Evolutionary conservation across 1,140 invertebrate genomes (phyloP).

Genomic region (Rhyzopertha dominica): DNA sequence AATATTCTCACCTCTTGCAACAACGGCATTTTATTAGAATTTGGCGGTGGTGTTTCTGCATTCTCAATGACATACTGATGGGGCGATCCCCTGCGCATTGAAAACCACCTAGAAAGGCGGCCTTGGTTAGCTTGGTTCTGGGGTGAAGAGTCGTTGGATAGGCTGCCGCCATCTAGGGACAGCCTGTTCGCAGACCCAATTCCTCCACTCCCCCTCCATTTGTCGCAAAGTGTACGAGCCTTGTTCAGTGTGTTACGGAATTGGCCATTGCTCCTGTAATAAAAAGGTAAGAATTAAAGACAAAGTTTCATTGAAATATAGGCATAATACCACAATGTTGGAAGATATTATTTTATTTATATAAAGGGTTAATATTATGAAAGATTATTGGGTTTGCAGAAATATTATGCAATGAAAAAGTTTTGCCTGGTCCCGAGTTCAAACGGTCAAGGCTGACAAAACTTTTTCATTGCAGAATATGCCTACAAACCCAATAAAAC

Average conservation of each 20-base stretch:
- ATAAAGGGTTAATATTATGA: too few relatives aligned
- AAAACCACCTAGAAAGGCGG: slow-evolving; percentile 76
- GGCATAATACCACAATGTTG: too few relatives aligned
- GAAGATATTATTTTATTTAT: too few relatives aligned
- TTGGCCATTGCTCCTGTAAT: slow-evolving; percentile 60
- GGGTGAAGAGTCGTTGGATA: slow-evolving; percentile 56
- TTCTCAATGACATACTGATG: slow-evolving; percentile 70
- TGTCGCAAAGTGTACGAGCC: slow-evolving; percentile 64
- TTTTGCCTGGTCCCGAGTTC: too few relatives aligned
- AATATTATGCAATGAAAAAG: too few relatives aligned
- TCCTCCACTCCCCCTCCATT: slow-evolving; percentile 55
- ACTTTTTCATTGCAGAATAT: too few relatives aligned
- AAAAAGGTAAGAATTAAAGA: slow-evolving; percentile 16
- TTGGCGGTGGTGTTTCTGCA: slow-evolving; percentile 32
- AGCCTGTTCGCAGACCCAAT: slow-evolving; percentile 40
- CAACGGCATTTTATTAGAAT: slow-evolving; percentile 64
- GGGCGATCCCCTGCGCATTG: slow-evolving; percentile 70
- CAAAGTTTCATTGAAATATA: too few relatives aligned
- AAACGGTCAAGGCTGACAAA: too few relatives aligned
- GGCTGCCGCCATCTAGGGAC: slow-evolving; percentile 40
- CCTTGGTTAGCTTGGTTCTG: slow-evolving; percentile 51
- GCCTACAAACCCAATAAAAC: too few relatives aligned
- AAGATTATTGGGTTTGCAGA: too few relatives aligned
- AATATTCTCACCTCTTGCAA: slow-evolving; percentile 61
- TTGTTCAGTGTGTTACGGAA: slow-evolving; percentile 64